Percentiles rank a stretch among this genome's conserved stretches.
Conservation (phyloP, 1,140 invertebrate species). For the Paracyclopina nana region DNA sequence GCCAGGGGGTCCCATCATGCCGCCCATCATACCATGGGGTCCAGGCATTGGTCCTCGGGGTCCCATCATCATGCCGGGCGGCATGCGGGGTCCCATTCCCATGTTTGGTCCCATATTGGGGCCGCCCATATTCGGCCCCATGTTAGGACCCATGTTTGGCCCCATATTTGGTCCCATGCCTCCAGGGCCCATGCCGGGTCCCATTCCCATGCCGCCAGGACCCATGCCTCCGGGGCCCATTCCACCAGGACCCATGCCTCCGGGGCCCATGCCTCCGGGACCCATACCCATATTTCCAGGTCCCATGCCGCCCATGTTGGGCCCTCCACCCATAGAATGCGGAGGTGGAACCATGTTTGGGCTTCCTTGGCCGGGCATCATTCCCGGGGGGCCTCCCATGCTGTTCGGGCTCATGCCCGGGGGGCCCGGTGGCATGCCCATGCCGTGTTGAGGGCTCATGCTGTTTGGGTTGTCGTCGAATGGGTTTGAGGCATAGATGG, state of each 20-base stretch:
- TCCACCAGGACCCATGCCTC: not conserved
- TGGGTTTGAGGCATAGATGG: constrained; percentile 79
- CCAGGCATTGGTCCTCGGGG: constrained; percentile 14
- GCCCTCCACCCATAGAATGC: no score
- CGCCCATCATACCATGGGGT: constrained; percentile 5
- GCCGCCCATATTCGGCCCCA: constrained; percentile 3
- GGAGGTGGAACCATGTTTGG: no score
- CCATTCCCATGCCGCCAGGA: constrained; percentile 1
- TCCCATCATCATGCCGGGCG: constrained; percentile 10
- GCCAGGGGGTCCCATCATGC: constrained; percentile 3
- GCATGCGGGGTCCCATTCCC: not conserved
- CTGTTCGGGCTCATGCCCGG: no score
- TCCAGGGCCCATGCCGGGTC: constrained; percentile 10
- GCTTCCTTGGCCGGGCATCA: no score
- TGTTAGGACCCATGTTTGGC: not conserved
- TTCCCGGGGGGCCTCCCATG: no score
- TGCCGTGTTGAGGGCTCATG: no score
- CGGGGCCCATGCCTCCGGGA: not conserved
- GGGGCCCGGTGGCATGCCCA: no score
- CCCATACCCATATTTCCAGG: not conserved
- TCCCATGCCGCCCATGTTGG: no score
- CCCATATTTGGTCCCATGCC: not conserved
- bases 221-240: not conserved
- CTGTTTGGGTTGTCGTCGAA: constrained; percentile 65
- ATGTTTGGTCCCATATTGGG: not conserved